Evolutionary conservation across 1,140 invertebrate genomes (phyloP), one percentile per base, ranked within the genome.

Genomic region (Leptinotarsa texana): DNA sequence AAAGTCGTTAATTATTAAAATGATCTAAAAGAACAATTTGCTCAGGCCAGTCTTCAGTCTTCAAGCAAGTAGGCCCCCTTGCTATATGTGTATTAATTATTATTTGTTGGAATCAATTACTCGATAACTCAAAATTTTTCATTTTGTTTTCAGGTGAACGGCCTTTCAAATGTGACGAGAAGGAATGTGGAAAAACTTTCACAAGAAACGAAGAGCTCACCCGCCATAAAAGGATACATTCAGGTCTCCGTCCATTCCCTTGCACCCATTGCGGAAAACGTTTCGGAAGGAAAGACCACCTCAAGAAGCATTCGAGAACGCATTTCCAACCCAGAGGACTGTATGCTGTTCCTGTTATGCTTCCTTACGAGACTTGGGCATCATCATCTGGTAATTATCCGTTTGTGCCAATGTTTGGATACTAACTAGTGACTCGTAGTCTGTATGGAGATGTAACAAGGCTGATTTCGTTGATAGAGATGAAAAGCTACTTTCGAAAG

Each of bases 151-250:
- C 82, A 94, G 93, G 93, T 3, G 95, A 96, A 84, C 86, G 94
- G 65, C 95, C 95, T 0, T 97, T 93, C 84, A 92, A 92, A 78
- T 98, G 96, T 83, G 93, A 96, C 63, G 89, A 91, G 42, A 90
- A 92, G 63, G 90, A 91, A 63, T 98, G 96, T 81, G 93, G 92
- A 0, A 97, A 97, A 84, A 92, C 92, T 0, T 98, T 98, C 82
- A 96, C 96, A 0, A 89, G 96, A 75, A 98, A 98, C 84, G 96
- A 98, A 85, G 96, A 98, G 83, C 85, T 98, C 61, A 97, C 96
- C 0, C 88, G 96, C 24, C 96, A 98, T 85, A 93, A 94, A 79
- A 88, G 95, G 72, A 98, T 98, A 69, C 96, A 98, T 84, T 93
- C 93, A 0, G 94, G 94, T 1, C 85, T 94, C 0, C 88, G 94